These are phyloP conservation scores for Cotesia chilonis DNA, from an alignment of 1,140 invertebrate species.

Conservation along the genomic window DNA sequence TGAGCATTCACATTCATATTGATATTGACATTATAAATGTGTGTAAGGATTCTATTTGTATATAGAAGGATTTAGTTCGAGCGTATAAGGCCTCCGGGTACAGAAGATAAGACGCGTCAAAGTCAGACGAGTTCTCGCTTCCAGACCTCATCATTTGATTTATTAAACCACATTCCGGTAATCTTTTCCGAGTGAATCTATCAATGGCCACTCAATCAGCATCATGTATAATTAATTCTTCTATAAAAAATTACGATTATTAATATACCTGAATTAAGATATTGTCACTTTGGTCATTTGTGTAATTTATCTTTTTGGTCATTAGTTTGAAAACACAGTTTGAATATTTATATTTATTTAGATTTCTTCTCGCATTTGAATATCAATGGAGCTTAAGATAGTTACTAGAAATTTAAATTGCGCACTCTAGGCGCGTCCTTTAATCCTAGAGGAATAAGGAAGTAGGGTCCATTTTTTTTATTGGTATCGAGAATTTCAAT, in stretches of 20 bases:
- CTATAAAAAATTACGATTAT: neutral
- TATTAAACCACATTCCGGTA: constrained; percentile 28
- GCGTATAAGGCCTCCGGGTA: constrained; percentile 6
- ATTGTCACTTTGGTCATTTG: constrained; percentile 16
- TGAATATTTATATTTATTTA: too few species aligned
- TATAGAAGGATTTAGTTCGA: constrained; percentile 1
- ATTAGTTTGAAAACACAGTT: neutral
- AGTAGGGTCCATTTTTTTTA: too few species aligned
- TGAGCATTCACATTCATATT: too few species aligned
- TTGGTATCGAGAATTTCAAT: too few species aligned
- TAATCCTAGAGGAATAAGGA: too few species aligned
- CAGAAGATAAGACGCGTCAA: constrained; percentile 28
- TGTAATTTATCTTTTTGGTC: neutral
- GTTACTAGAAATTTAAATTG: too few species aligned
- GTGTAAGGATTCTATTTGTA: neutral
- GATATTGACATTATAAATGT: too few species aligned
- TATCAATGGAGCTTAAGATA: too few species aligned
- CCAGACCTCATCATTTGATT: constrained; percentile 17
- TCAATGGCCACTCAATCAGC: neutral
- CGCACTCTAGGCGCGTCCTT: too few species aligned
- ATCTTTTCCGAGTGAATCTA: constrained; percentile 26
- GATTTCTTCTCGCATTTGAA: too few species aligned
- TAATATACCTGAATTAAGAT: constrained; percentile 5
- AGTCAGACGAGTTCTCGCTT: constrained; percentile 23
- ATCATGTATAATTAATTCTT: neutral